Conservation (phyloP, 1,140 invertebrate genomes). For the Sinella curviseta region DNA sequence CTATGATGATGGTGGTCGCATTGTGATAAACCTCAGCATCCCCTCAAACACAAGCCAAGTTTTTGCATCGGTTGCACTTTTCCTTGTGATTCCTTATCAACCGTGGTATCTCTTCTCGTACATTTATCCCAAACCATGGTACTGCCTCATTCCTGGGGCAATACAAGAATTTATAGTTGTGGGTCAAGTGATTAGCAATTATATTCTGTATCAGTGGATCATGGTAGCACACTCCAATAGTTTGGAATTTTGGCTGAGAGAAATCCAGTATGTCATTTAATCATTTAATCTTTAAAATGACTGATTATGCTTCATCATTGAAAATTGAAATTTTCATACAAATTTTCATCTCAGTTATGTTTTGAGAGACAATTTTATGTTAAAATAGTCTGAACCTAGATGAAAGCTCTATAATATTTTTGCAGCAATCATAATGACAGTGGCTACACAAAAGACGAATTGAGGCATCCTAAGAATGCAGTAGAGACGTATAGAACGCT, state of each 20-base stretch:
- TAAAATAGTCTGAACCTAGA: too few relatives aligned
- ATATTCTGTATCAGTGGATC: slow-evolving; percentile 11
- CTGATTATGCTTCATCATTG: too few relatives aligned
- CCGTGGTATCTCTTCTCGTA: background rate
- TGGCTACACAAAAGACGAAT: slow-evolving; percentile 6
- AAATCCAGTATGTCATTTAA: slow-evolving; percentile 24
- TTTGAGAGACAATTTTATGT: too few relatives aligned
- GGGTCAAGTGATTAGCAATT: background rate
- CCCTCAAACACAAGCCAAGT: slow-evolving; percentile 20
- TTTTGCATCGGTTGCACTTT: slow-evolving; percentile 14
- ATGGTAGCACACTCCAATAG: slow-evolving; percentile 10
- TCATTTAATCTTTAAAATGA: background rate
- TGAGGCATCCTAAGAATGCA: background rate
- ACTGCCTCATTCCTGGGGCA: slow-evolving; percentile 28
- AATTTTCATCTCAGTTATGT: too few relatives aligned
- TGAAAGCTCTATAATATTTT: too few relatives aligned
- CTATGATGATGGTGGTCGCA: slow-evolving; percentile 27
- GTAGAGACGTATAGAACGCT: slow-evolving; percentile 8
- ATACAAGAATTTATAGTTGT: slow-evolving; percentile 21
- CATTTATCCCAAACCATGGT: slow-evolving; percentile 19
- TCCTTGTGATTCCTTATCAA: slow-evolving; percentile 17
- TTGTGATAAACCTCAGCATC: slow-evolving; percentile 26
- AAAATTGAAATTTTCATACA: too few relatives aligned
- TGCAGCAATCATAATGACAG: background rate
- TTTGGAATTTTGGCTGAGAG: slow-evolving; percentile 19